These are phyloP conservation scores for Melitaea cinxia DNA, from an alignment of 1,140 invertebrate species.

Conservation along the genomic window DNA sequence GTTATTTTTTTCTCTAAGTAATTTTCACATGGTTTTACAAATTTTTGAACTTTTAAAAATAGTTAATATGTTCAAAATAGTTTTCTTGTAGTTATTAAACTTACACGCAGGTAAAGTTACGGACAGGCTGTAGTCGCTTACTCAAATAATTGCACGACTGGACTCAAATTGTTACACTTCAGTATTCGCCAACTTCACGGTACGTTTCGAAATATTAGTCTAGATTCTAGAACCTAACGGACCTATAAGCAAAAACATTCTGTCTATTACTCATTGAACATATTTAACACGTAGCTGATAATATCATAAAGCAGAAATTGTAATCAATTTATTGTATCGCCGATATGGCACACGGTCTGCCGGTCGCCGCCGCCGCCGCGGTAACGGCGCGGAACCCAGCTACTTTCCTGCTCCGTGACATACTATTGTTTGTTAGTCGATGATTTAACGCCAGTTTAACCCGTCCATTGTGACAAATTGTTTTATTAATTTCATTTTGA, in stretches of 20 bases:
- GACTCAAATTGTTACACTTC: neutral
- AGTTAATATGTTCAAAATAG: no score
- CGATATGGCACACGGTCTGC: no score
- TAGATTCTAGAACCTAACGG: slow-evolving; percentile 1
- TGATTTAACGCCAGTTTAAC: slow-evolving; percentile 48
- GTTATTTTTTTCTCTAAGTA: no score
- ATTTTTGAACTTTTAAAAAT: no score
- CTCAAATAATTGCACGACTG: neutral
- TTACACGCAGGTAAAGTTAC: neutral
- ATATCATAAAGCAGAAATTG: slow-evolving; percentile 1
- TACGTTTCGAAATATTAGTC: neutral
- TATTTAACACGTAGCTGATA: neutral
- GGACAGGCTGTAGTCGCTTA: neutral
- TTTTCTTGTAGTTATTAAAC: no score
- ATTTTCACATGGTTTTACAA: no score
- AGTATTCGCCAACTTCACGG: slow-evolving; percentile 9
- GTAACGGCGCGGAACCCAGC: slow-evolving; percentile 26
- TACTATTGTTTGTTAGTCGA: slow-evolving; percentile 25
- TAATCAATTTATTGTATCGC: slow-evolving; percentile 8
- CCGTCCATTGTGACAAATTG: slow-evolving; percentile 42
- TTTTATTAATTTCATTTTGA: slow-evolving; percentile 34
- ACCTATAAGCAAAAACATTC: slow-evolving; percentile 12
- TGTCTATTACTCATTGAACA: no score
- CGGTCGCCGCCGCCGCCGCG: no score
- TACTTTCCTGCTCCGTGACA: slow-evolving; percentile 30